Evolutionary conservation across 2,888 invertebrate species (phyloP).

Genomic region (Cerastis rubricosa): DNA sequence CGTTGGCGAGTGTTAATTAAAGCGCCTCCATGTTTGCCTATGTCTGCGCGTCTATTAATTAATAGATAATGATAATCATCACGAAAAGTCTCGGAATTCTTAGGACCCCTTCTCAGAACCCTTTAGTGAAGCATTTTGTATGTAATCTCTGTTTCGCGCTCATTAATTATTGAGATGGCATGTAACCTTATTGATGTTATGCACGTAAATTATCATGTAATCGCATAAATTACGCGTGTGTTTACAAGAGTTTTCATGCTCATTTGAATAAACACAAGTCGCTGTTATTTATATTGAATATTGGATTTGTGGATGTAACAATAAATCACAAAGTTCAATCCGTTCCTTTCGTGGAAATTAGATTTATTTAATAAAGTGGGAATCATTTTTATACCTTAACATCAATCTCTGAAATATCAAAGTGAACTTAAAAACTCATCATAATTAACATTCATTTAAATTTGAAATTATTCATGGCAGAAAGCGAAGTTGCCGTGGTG

Average conservation of each 20-base stretch:
- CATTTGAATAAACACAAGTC: slow-evolving; percentile 15
- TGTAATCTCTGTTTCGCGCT: slow-evolving; percentile 67
- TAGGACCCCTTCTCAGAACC: too few species aligned
- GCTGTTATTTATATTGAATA: neutral
- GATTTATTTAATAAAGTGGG: slow-evolving; percentile 50
- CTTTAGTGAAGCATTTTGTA: slow-evolving; percentile 59
- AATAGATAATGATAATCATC: slow-evolving; percentile 67
- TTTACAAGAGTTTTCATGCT: slow-evolving; percentile 24
- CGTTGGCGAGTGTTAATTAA: slow-evolving; percentile 70
- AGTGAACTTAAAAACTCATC: slow-evolving; percentile 85
- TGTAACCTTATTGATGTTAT: slow-evolving; percentile 58
- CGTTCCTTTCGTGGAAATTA: slow-evolving; percentile 6
- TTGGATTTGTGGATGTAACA: neutral
- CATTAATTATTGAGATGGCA: slow-evolving; percentile 65
- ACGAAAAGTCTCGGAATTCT: slow-evolving; percentile 39
- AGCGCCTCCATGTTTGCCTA: slow-evolving; percentile 59
- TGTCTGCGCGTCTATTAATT: slow-evolving; percentile 63
- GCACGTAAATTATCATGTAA: slow-evolving; percentile 62
- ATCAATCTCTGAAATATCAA: slow-evolving; percentile 76
- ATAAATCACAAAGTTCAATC: slow-evolving; percentile 12
- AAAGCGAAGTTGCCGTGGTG: slow-evolving; percentile 85
- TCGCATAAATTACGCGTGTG: slow-evolving; percentile 37
- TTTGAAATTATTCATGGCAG: slow-evolving; percentile 87
- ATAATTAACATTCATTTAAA: slow-evolving; percentile 89
- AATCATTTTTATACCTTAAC: slow-evolving; percentile 68